Percentiles rank a stretch among this genome's conserved stretches.
These are phyloP conservation scores for Galleria mellonella DNA, from an alignment of 1,140 invertebrate genomes.

Conservation along the genomic window DNA sequence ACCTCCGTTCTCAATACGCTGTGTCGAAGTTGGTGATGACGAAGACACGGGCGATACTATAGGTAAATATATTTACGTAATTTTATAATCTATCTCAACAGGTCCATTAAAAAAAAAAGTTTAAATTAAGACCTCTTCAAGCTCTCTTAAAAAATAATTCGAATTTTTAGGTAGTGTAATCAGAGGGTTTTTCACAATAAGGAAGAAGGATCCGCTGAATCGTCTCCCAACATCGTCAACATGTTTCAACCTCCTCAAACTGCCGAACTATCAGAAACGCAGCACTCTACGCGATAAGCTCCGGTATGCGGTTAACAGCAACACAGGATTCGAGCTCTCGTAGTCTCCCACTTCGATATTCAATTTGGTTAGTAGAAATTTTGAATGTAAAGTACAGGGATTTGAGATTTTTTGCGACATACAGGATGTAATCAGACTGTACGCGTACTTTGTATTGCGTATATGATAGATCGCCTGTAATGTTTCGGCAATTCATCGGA, in stretches of 20 bases:
- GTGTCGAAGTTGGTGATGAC: conserved; percentile 98
- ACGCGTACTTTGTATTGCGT: too few species aligned
- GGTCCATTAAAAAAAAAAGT: too few species aligned
- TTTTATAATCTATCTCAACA: too few species aligned
- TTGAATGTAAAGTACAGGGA: too few species aligned
- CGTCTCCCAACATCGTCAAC: conserved; percentile 98
- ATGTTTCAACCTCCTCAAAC: conserved; percentile 98
- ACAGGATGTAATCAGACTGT: too few species aligned
- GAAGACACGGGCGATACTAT: conserved; percentile 98
- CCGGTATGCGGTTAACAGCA: conserved; percentile 96
- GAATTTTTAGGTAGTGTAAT: conserved; percentile 92
- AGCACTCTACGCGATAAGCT: conserved; percentile 96
- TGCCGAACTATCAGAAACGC: conserved; percentile 99
- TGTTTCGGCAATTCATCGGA: too few species aligned
- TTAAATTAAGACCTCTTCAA: too few species aligned
- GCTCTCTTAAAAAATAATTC: too few species aligned
- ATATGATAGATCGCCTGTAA: too few species aligned
- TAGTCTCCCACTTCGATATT: conserved; percentile 54
- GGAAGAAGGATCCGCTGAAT: conserved; percentile 96
- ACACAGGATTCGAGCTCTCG: conserved; percentile 98
- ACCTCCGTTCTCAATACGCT: conserved; percentile 98
- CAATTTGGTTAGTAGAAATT: neutral
- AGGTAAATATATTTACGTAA: conserved; percentile 69
- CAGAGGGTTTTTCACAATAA: conserved; percentile 97
- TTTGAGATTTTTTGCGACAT: too few species aligned